phyloP scores from a whole-genome alignment of 2,113 vertebrate genomes.

The Lophius piscatorius region DNA sequence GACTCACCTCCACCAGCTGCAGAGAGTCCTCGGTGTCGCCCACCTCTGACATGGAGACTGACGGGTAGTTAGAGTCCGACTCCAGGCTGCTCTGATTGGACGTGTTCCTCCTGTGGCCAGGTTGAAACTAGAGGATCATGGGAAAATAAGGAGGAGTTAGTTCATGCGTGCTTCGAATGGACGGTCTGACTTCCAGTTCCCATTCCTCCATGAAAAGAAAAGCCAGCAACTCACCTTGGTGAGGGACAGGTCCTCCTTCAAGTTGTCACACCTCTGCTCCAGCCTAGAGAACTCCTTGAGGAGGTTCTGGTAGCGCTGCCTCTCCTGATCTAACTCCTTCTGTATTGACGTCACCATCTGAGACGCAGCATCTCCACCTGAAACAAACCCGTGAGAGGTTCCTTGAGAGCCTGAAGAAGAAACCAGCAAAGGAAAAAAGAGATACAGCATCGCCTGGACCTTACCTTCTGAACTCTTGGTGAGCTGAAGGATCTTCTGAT shows the following conservation, averaged over 20 bases:
- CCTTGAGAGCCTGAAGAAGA: not conserved
- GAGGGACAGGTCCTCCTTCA: constrained; percentile 86
- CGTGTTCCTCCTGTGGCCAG: constrained; percentile 86
- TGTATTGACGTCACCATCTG: constrained; percentile 78
- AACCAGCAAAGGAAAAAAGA: not conserved
- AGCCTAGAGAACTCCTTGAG: constrained; percentile 90
- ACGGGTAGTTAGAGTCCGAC: constrained; percentile 92
- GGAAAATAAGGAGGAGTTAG: no score
- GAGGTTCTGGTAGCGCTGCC: constrained; percentile 91
- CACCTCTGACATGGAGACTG: constrained; percentile 88
- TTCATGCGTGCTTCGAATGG: no score
- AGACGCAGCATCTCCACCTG: constrained; percentile 61
- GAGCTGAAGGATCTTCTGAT: constrained; percentile 80
- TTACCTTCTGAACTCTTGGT: constrained; percentile 80
- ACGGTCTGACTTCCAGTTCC: no score
- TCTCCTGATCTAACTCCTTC: constrained; percentile 88
- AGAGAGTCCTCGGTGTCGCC: constrained; percentile 91
- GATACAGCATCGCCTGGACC: not conserved
- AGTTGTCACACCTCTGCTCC: constrained; percentile 93
- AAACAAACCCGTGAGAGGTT: constrained; percentile 5
- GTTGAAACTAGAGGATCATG: constrained; percentile 69
- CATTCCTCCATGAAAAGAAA: no score
- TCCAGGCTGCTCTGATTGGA: constrained; percentile 95
- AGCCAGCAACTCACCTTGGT: constrained; percentile 76
- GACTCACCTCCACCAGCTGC: constrained; percentile 88